Evolutionary conservation across 2,888 invertebrate genomes (phyloP).

Genomic region (Caenorhabditis zanzibari): DNA sequence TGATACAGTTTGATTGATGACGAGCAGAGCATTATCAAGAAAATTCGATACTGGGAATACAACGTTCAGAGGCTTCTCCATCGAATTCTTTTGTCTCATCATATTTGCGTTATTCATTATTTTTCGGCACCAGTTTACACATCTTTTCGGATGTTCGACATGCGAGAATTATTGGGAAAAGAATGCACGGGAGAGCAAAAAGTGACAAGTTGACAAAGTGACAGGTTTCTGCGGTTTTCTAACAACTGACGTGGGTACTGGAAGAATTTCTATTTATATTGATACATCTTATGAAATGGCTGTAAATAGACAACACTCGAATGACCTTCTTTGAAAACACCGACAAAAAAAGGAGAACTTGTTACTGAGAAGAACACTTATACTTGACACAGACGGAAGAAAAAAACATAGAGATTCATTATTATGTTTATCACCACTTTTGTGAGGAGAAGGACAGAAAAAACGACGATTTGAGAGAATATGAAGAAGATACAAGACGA

Average conservation of each 20-base stretch:
- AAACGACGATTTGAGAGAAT: conserved; percentile 32
- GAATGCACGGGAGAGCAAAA: conserved; percentile 13
- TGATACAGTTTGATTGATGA: conserved; percentile 1
- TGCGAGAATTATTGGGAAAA: conserved; percentile 3
- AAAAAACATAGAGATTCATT: background rate
- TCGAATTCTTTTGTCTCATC: conserved; percentile 24
- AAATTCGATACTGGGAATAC: background rate
- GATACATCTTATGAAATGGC: background rate
- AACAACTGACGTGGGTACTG: background rate
- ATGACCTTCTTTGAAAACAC: conserved; percentile 15
- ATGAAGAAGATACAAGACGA: conserved; percentile 4
- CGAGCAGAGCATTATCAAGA: background rate
- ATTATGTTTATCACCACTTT: conserved; percentile 3
- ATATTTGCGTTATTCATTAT: conserved; percentile 56
- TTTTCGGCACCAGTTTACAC: conserved; percentile 38
- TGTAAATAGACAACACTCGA: background rate
- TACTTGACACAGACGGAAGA: background rate
- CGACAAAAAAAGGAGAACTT: conserved; percentile 23
- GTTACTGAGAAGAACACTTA: conserved; percentile 35
- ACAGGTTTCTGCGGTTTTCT: conserved; percentile 51
- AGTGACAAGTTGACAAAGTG: conserved; percentile 39
- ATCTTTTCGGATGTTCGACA: conserved; percentile 32
- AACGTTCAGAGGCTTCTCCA: conserved; percentile 14
- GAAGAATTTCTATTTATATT: background rate
- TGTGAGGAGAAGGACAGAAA: conserved; percentile 2